Base-by-base conservation (phyloP, 2,797 vertebrate species). In the Syncerus caffer region DNA sequence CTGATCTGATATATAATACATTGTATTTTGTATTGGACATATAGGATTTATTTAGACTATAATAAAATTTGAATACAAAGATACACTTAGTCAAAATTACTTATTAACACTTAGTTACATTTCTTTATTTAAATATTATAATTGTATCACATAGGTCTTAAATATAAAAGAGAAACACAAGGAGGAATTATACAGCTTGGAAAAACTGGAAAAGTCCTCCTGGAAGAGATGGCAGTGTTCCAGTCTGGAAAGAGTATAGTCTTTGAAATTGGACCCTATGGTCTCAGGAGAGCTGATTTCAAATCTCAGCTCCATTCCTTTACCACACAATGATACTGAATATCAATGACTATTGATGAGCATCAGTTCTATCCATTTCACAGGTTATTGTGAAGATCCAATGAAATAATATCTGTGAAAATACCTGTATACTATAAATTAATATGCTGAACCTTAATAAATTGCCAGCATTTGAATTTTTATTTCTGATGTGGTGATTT, bases 31-130 rank as follows among this genome's bases (percentile, higher is more conserved):
- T 90, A 67, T 47, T 38, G 2, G 57, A 62, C n/a, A 53, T 51
- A 84, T 53, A 96, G 42, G 53, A 96, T 55, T 95, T 93, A 87
- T 62, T 76, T 29, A 92, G 21, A 27, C 27, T 90, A 85, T 93
- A 80, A 92, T 74, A 42, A 82, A 92, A 91, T 80, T 79, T 85
- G 45, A 85, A 91, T 85, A 79, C 83, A 79, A 90, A 93, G 58
- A 53, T 60, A 7, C 13, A 55, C 12, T 86, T 82, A 93, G n/a
- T 53, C 82, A 85, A 31, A 7, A 91, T 91, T 80, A 53, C 13
- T 93, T 58, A 71, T 79, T 84, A 78, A 60, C 58, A 71, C 23
- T 51, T 45, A 53, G 25, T 31, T 85, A 58, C 5, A 42, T 92
- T 71, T 94, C 25, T 60, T 85, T 15, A 93, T 62, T 89, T 82